Evolutionary conservation across 2,113 vertebrate genomes (phyloP).

Genomic region (Thamnophis sirtalis): DNA sequence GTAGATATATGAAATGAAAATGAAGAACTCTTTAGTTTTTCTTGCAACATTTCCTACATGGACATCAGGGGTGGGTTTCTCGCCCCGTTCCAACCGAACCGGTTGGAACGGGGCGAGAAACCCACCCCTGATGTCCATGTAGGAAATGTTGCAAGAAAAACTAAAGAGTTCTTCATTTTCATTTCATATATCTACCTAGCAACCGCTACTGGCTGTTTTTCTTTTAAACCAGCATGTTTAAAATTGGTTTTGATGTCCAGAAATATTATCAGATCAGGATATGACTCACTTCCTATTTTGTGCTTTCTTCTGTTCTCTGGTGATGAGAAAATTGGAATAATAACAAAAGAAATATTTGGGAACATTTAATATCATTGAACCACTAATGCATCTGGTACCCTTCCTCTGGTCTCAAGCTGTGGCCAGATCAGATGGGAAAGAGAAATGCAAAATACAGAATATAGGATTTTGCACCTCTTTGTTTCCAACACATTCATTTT

Average conservation of each 20-base stretch:
- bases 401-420: neutral
- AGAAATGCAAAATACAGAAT: neutral
- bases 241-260: neutral
- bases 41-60: neutral
- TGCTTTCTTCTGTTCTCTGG: neutral
- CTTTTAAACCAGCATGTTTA: neutral
- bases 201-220: neutral
- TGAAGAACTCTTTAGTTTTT: neutral
- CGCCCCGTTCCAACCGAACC: no score
- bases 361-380: neutral
- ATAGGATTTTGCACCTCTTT: neutral
- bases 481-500: neutral
- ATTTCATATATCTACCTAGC: neutral
- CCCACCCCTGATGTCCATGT: no score
- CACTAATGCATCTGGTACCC: neutral
- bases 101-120: no score
- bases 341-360: neutral
- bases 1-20: neutral
- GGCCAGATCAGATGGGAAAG: neutral
- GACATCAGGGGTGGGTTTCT: no score
- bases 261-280: neutral
- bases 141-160: neutral
- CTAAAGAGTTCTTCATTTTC: neutral
- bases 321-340: neutral
- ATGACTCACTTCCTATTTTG: neutral